phyloP scores from a whole-genome alignment of 2,888 invertebrate species.

The Spisula subtruncata region DNA sequence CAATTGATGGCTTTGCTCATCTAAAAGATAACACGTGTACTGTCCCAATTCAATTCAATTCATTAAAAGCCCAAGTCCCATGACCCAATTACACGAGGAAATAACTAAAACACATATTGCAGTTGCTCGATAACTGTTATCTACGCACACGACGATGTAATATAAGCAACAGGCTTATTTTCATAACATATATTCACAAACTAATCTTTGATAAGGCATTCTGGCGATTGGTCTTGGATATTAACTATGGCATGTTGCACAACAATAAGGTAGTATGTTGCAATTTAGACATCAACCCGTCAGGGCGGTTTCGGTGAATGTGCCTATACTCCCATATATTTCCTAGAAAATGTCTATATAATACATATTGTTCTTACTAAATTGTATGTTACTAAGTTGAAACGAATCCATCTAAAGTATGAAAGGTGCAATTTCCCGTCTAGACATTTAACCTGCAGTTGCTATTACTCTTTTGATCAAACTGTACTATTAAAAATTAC shows the following conservation, averaged over 20 bases:
- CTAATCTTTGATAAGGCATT: too few species aligned
- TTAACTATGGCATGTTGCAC: not conserved
- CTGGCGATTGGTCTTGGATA: not conserved
- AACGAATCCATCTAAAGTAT: conserved; percentile 1
- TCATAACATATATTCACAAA: not conserved
- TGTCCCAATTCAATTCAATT: too few species aligned
- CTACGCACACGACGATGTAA: not conserved
- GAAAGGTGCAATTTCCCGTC: not conserved
- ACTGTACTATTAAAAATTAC: too few species aligned
- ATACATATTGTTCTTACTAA: not conserved
- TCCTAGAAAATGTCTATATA: not conserved
- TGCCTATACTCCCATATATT: not conserved
- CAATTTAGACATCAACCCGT: not conserved
- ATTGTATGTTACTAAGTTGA: conserved; percentile 2
- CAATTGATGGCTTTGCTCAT: too few species aligned
- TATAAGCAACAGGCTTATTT: not conserved
- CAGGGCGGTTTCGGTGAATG: not conserved
- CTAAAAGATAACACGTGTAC: too few species aligned
- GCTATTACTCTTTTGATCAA: not conserved
- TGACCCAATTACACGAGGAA: too few species aligned
- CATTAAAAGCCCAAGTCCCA: too few species aligned
- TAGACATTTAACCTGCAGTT: not conserved
- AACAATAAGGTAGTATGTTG: not conserved
- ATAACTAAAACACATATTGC: not conserved
- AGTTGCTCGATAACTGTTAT: not conserved